Conservation (phyloP, 2,113 vertebrate genomes). For the Apteryx mantelli region DNA sequence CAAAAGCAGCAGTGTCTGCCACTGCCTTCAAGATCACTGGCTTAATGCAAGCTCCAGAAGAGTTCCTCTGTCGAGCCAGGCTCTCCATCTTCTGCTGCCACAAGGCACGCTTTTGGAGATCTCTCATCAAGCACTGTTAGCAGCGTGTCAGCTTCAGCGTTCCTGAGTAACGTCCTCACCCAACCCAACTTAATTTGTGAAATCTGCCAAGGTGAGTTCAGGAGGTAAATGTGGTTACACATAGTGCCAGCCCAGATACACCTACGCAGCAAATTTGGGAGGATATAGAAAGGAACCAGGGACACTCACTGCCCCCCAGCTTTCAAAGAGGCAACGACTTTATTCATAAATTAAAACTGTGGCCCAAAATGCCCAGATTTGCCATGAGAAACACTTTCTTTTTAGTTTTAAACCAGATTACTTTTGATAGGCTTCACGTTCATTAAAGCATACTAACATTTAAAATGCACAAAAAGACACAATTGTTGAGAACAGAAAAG, state of each 20-base stretch:
- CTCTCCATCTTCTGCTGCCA: neutral
- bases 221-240: accelerated
- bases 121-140: neutral
- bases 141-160: too few relatives aligned
- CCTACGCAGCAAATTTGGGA: neutral
- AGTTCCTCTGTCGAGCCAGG: neutral
- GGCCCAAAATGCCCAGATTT: neutral
- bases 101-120: neutral
- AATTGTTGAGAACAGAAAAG: neutral
- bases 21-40: neutral
- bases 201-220: accelerated
- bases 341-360: neutral
- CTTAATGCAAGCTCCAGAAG: accelerated
- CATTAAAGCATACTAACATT: neutral
- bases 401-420: neutral
- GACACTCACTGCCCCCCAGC: neutral
- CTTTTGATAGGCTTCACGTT: neutral
- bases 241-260: neutral
- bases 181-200: neutral
- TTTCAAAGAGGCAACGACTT: neutral
- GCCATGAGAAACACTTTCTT: neutral
- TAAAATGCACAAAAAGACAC: neutral
- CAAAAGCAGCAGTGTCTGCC: neutral
- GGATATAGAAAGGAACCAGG: neutral
- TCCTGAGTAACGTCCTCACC: neutral